phyloP scores from a whole-genome alignment of 1,140 invertebrate genomes.

The Conopomorpha cramerella region DNA sequence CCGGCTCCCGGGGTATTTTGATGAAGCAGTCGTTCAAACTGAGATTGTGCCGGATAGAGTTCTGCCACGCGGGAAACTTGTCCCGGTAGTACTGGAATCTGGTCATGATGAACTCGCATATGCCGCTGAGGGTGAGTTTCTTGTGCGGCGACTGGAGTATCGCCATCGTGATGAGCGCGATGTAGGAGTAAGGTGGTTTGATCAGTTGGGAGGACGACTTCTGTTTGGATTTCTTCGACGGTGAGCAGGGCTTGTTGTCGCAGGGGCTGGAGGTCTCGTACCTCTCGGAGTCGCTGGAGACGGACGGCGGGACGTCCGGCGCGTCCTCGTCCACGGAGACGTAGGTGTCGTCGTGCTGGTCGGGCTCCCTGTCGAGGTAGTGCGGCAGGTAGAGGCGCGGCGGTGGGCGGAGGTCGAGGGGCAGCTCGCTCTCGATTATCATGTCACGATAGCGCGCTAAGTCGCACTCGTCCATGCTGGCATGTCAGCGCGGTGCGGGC shows the following conservation, averaged over 20 bases:
- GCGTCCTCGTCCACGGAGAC: slow-evolving; percentile 49
- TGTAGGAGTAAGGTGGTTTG: slow-evolving; percentile 98
- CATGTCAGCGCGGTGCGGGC: slow-evolving; percentile 46
- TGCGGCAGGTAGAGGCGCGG: slow-evolving; percentile 43
- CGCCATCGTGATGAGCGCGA: slow-evolving; percentile 97
- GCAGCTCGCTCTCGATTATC: slow-evolving; percentile 49
- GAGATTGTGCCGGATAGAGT: slow-evolving; percentile 96
- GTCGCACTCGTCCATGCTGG: slow-evolving; percentile 53
- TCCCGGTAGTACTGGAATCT: slow-evolving; percentile 95
- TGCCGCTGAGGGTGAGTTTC: slow-evolving; percentile 94
- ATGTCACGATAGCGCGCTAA: slow-evolving; percentile 47
- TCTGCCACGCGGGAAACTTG: slow-evolving; percentile 96
- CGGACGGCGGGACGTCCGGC: slow-evolving; percentile 31
- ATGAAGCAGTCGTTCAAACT: slow-evolving; percentile 99
- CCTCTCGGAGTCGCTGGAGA: slow-evolving; percentile 39
- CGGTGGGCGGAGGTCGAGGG: slow-evolving; percentile 42
- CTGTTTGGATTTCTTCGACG: slow-evolving; percentile 37
- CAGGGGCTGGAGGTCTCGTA: slow-evolving; percentile 40
- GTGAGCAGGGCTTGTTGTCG: slow-evolving; percentile 33
- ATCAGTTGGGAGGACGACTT: slow-evolving; percentile 46
- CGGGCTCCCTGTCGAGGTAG: slow-evolving; percentile 27
- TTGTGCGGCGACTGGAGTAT: slow-evolving; percentile 97
- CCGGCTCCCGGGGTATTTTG: slow-evolving; percentile 96
- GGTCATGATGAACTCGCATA: slow-evolving; percentile 99
- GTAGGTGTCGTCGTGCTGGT: slow-evolving; percentile 42